Evolutionary conservation across 2,113 vertebrate species (phyloP).

Genomic region (Ceuthmochares aereus): DNA sequence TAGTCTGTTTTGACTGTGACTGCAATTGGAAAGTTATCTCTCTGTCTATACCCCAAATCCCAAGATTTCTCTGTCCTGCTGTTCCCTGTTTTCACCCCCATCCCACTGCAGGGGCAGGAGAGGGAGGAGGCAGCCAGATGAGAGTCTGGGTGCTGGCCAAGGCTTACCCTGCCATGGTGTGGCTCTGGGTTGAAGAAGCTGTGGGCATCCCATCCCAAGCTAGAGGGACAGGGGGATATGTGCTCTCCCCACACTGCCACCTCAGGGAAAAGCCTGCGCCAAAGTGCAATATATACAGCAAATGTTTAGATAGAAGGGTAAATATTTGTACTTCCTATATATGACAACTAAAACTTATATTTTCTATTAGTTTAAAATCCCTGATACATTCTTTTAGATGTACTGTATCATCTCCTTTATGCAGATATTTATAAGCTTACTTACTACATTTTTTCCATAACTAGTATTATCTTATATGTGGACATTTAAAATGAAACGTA

Average conservation of each 20-base stretch:
- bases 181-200: not conserved
- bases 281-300: not conserved
- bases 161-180: accelerated
- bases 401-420: not conserved
- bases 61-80: not conserved
- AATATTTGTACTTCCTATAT: not conserved
- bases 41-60: not conserved
- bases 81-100: not conserved
- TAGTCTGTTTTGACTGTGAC: not conserved
- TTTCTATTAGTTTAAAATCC: not conserved
- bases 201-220: not conserved
- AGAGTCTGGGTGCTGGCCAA: not conserved
- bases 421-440: not conserved
- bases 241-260: not conserved
- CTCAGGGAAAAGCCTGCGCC: not conserved
- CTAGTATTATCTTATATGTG: not conserved
- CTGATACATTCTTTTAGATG: not conserved
- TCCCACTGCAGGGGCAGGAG: accelerated
- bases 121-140: not conserved
- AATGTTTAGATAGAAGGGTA: not conserved
- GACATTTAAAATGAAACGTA: not conserved
- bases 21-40: not conserved
- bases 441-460: not conserved
- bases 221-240: not conserved
- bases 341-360: not conserved